These are phyloP conservation scores for Ataeniobius toweri DNA, from an alignment of 2,797 vertebrate genomes.

Conservation along the genomic window DNA sequence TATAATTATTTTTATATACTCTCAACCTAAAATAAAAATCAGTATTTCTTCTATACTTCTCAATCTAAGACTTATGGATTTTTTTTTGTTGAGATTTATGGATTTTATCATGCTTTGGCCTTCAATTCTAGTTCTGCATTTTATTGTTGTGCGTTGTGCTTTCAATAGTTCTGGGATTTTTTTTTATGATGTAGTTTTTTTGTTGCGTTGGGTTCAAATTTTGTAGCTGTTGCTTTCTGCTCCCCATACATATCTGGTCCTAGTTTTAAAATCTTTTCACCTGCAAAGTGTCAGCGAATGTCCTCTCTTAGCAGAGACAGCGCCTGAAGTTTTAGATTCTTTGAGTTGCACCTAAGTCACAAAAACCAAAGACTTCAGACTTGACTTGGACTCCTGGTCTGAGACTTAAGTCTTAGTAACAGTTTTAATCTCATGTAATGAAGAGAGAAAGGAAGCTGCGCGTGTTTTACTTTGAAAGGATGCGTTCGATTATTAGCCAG, in stretches of 20 bases:
- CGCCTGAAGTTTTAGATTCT: neutral
- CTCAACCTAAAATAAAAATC: slow-evolving; percentile 28
- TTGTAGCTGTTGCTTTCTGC: neutral
- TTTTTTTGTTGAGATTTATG: neutral
- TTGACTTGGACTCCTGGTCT: too few species aligned
- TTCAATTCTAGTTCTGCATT: neutral
- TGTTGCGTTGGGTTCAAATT: neutral
- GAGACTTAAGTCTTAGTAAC: too few species aligned
- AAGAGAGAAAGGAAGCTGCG: too few species aligned
- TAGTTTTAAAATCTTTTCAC: neutral
- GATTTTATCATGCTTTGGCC: neutral
- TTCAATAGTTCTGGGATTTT: neutral
- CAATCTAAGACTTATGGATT: neutral
- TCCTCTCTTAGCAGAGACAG: neutral
- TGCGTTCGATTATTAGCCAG: too few species aligned
- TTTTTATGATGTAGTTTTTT: neutral
- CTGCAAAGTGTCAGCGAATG: neutral
- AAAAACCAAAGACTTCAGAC: too few species aligned
- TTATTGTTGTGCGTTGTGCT: neutral
- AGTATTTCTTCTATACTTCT: slow-evolving; percentile 17
- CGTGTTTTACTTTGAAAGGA: too few species aligned
- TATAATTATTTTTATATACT: slow-evolving; percentile 10
- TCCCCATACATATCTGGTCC: neutral
- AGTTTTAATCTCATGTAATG: too few species aligned
- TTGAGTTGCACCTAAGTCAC: neutral